Evolutionary conservation across 2,888 invertebrate species (phyloP), one percentile per base, ranked within the genome.

Genomic region (Acanthoscelides obtectus): DNA sequence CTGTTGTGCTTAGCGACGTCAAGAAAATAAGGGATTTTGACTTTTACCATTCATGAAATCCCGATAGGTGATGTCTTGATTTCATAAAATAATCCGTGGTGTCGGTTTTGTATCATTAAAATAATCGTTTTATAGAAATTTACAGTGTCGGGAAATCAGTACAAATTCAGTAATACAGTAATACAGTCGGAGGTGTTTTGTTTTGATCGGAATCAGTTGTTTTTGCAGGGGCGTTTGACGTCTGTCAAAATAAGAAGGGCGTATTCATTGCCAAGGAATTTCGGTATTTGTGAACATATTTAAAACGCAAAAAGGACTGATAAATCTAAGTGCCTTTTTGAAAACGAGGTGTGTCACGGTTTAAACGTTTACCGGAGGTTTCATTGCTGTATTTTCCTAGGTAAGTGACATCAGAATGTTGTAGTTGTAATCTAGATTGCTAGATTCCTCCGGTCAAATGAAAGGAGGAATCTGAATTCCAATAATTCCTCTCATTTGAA

Each of bases 231-330:
- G 80, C 79, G 81, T 80, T 83, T 84, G 84, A 84, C 84, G 83
- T 81, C 83, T 84, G 84, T 84, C 84, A 84, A 80, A 66, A 81
- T 78, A 79, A 76, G 83, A 82, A 84, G 84, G 84, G 83, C 82
- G 83, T 83, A 83, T 83, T 80, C 81, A 80, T 81, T 82, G 80
- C 78, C 77, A 78, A 79, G 79, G 80, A 81, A 78, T 81, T 80
- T 79, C 69, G 71, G 72, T 73, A 74, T 75, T 72, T 71, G 68
- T 72, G 71, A 70, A 66, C 69, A 70, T 73, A 71, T 70, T 69
- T 45, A 69, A 68, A 65, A 27, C 64, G 68, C 70, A 25, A 70
- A 72, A 70, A 69, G 70, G 67, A 71, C 70, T 74, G 70, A 70
- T 71, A 67, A 74, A 68, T 72, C 73, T 72, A 75, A 78, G 78